Conservation (phyloP, 2,797 vertebrate genomes). For the Catostomus latipinnis region DNA sequence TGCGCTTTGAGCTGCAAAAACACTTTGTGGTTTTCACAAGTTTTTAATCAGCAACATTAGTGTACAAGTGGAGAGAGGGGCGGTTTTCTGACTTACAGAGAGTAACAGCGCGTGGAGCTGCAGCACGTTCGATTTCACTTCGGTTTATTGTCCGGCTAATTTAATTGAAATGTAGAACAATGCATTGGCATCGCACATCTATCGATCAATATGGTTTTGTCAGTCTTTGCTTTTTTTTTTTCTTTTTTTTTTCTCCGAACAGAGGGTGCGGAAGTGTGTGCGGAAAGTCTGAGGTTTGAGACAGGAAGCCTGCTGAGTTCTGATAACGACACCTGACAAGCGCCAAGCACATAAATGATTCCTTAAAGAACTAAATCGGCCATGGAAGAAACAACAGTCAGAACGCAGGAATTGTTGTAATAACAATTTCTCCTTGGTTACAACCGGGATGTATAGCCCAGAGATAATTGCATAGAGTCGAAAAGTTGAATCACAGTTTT, state of each 20-base stretch:
- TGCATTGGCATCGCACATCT: conserved; percentile 59
- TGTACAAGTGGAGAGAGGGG: conserved; percentile 24
- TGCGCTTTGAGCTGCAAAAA: conserved; percentile 69
- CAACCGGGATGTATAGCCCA: neutral
- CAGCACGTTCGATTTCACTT: neutral
- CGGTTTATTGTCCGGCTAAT: conserved; percentile 8
- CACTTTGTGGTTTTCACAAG: conserved; percentile 75
- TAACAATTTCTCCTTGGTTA: neutral
- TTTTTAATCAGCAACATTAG: conserved; percentile 59
- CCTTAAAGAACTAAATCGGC: conserved; percentile 75
- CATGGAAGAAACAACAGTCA: conserved; percentile 32
- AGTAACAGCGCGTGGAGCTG: neutral
- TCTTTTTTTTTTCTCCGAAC: conserved; percentile 43
- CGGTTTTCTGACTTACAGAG: conserved; percentile 21
- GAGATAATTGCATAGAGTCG: neutral
- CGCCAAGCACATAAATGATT: conserved; percentile 76
- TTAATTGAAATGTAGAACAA: conserved; percentile 50
- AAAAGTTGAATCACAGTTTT: conserved; percentile 1
- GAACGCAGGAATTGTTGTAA: conserved; percentile 21
- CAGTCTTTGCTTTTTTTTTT: conserved; percentile 66
- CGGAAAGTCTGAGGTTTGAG: conserved; percentile 77
- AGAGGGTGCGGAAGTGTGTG: conserved; percentile 76
- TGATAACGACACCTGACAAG: conserved; percentile 87
- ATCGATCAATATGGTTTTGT: conserved; percentile 59
- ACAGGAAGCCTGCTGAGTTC: conserved; percentile 82